These are phyloP conservation scores for Drosophila sp. DNA, from an alignment of 1,140 invertebrate species.

Conservation along the genomic window DNA sequence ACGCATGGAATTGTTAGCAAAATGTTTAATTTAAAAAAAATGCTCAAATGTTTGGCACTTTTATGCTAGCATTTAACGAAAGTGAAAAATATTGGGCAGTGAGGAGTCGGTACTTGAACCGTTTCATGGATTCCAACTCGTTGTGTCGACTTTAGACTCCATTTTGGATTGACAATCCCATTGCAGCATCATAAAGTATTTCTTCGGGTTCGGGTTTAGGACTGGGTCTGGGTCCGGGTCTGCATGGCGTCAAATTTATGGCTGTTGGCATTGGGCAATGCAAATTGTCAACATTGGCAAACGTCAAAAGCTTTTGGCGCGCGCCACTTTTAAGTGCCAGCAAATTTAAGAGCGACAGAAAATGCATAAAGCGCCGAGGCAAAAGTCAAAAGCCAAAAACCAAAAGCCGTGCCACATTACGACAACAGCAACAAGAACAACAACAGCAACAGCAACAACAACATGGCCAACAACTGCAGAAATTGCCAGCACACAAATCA, in stretches of 20 bases:
- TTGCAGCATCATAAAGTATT: neutral
- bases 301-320: conserved; percentile 44
- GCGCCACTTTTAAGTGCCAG: conserved; percentile 48
- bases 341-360: conserved; percentile 43
- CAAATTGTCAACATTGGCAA: conserved; percentile 58
- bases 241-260: conserved; percentile 51
- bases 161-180: neutral
- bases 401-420: conserved; percentile 2
- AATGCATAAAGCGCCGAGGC: conserved; percentile 40
- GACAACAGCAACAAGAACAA: conserved; percentile 5
- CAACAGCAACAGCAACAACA: neutral
- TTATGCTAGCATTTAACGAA: neutral
- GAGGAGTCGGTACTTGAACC: neutral
- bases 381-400: conserved; percentile 11
- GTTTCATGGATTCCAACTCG: neutral
- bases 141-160: neutral
- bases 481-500: conserved; percentile 21
- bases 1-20: neutral
- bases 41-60: neutral
- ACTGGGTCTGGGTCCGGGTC: too few species aligned
- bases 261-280: conserved; percentile 51
- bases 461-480: neutral
- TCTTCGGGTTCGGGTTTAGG: too few species aligned
- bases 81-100: neutral
- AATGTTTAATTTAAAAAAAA: neutral